Percentiles rank a stretch among this genome's conserved stretches.
Conservation (phyloP, 2,113 vertebrate genomes). For the Petaurus breviceps region DNA sequence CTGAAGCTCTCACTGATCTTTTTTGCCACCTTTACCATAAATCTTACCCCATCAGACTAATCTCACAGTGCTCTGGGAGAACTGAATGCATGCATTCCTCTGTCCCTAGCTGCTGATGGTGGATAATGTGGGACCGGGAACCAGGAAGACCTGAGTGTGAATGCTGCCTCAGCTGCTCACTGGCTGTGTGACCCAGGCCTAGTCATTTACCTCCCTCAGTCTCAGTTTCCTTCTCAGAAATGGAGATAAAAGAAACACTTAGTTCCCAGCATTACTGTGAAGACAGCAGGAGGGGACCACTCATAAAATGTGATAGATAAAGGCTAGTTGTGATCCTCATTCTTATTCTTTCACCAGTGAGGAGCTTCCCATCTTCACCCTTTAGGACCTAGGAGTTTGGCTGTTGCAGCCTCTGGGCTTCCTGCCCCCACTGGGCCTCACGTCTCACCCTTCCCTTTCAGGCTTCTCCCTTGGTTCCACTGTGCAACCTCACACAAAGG, state of each 20-base stretch:
- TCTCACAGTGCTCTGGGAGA: not conserved
- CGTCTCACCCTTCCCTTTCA: not conserved
- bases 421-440: not conserved
- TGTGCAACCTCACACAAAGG: slow-evolving; percentile 77
- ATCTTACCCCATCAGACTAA: not conserved
- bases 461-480: slow-evolving; percentile 78
- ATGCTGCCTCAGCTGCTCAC: not conserved
- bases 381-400: not conserved
- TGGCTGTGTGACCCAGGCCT: too few relatives aligned
- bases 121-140: not conserved
- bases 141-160: not conserved
- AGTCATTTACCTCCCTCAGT: not conserved
- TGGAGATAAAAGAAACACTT: not conserved
- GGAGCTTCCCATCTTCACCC: not conserved
- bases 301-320: not conserved
- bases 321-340: not conserved
- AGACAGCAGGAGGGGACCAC: not conserved
- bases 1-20: not conserved
- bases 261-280: not conserved
- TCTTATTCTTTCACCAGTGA: not conserved
- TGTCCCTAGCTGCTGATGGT: not conserved
- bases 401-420: not conserved
- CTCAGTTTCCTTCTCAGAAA: not conserved
- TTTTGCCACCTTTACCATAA: not conserved
- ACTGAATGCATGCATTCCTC: not conserved